Base-by-base conservation (phyloP, 1,140 invertebrate genomes). In the Penaeus indicus region DNA sequence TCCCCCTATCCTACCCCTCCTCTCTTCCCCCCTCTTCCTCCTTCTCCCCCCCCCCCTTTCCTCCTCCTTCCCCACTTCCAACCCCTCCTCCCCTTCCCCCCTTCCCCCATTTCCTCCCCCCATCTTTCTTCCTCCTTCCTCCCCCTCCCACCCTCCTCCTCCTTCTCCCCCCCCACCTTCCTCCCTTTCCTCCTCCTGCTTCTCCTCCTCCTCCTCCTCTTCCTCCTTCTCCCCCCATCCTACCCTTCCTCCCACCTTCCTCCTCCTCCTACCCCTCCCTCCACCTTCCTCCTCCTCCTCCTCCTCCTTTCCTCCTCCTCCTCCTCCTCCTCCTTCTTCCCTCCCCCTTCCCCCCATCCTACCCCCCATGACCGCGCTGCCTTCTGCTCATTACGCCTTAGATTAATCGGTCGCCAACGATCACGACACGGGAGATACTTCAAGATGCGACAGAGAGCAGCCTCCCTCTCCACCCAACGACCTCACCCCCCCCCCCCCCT, bases 131-230 rank as follows among this genome's bases (percentile, higher is more conserved):
- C 47, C 11, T 47, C 47, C 0, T 61, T 22, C 27, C 54, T 32
- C 79, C 60, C 79, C 27, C 25, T n/a, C 54, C 60, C 54, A 11
- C 47, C 27, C 79, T 81, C 79, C 27, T 27, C 27, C 79, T 81
- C 79, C 61, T 27, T 3, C 42, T n/a, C 27, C 18, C 11, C 47
- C 47, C 11, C 4, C 47, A 0, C 47, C 47, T 47, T 13, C 47
- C 11, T 5, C 47, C 11, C 47, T 0, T 4, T 5, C 47, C 11
- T 5, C 47, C 5, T 13, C 47, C 11, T 13, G 1, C 11, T 13
- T 5, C 11, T 13, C 1, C 11, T 13, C 47, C 11, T 13, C 47
- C 11, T 13, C 11, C 5, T 5, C 11, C 47, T 5, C 11, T 13
- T 13, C 11, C 47, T 13, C 11, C 47, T 13, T 13, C 21, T 7